These are phyloP conservation scores for Orthonychiurus folsomi DNA, from an alignment of 2,888 invertebrate genomes.

Conservation along the genomic window DNA sequence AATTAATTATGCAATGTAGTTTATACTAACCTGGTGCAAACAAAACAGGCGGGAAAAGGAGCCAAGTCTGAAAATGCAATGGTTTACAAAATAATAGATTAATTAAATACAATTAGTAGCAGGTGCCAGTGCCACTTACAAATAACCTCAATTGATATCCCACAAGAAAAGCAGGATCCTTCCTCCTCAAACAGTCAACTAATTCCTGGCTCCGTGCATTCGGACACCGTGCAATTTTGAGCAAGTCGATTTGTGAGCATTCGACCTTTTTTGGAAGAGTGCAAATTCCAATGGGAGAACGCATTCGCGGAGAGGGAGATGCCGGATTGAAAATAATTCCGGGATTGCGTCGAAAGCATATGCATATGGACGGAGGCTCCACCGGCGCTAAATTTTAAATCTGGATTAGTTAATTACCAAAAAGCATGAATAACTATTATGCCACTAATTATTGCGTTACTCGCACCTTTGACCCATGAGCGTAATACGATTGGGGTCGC, in stretches of 20 bases:
- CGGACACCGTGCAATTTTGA: conserved; percentile 5
- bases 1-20: too few species aligned
- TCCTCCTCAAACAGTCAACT: conserved; percentile 13
- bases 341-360: conserved; percentile 15
- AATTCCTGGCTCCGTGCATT: conserved; percentile 9
- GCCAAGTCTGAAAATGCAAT: conserved; percentile 5
- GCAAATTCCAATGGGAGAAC: conserved; percentile 17
- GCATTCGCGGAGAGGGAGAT: conserved; percentile 23
- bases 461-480: conserved; percentile 14
- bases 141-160: conserved; percentile 9
- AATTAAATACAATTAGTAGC: too few species aligned
- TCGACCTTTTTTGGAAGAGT: conserved; percentile 8
- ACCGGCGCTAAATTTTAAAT: too few species aligned
- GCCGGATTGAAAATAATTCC: conserved; percentile 24
- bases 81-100: too few species aligned
- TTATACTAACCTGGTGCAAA: too few species aligned
- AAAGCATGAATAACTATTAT: neutral
- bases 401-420: neutral
- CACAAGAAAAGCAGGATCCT: conserved; percentile 17
- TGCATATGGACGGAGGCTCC: conserved; percentile 18
- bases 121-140: conserved; percentile 12
- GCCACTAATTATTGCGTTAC: neutral
- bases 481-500: conserved; percentile 5
- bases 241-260: conserved; percentile 14
- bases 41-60: conserved; percentile 2